Percentiles rank a stretch among this genome's conserved stretches.
Conservation (phyloP, 2,888 invertebrate genomes). For the Chouioia cunea region DNA sequence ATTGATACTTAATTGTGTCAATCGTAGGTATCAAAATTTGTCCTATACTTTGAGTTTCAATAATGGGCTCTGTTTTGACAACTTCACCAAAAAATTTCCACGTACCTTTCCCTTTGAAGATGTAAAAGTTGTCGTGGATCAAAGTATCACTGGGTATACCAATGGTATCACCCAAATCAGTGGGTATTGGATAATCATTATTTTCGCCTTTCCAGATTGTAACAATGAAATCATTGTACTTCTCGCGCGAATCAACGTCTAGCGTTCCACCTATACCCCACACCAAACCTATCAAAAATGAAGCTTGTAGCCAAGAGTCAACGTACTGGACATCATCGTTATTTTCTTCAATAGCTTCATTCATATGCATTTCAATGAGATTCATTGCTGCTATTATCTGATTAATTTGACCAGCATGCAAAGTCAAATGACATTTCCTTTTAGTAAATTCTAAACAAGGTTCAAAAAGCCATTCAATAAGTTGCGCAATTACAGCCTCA, state of each 20-base stretch:
- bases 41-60: slow-evolving; percentile 77
- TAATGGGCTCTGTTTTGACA: slow-evolving; percentile 75
- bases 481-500: slow-evolving; percentile 72
- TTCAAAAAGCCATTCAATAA: slow-evolving; percentile 86
- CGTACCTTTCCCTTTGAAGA: slow-evolving; percentile 84
- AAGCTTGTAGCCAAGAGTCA: slow-evolving; percentile 81
- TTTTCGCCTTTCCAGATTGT: slow-evolving; percentile 70
- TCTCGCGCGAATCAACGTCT: slow-evolving; percentile 78
- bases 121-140: slow-evolving; percentile 85
- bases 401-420: slow-evolving; percentile 80
- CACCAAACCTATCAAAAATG: slow-evolving; percentile 79
- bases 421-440: slow-evolving; percentile 76
- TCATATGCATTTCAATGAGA: slow-evolving; percentile 83
- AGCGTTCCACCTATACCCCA: slow-evolving; percentile 91
- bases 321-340: slow-evolving; percentile 77
- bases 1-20: slow-evolving; percentile 86
- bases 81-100: slow-evolving; percentile 91
- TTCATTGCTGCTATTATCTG: slow-evolving; percentile 79
- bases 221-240: slow-evolving; percentile 76
- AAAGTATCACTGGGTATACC: slow-evolving; percentile 82
- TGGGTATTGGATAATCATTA: slow-evolving; percentile 72
- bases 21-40: slow-evolving; percentile 86
- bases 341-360: slow-evolving; percentile 77
- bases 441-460: slow-evolving; percentile 80
- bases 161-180: slow-evolving; percentile 78